A percentile compares a stretch with the other conserved stretches of the same genome.
Conservation (phyloP, 2,888 invertebrate species). For the Stenichneumon culpator region DNA sequence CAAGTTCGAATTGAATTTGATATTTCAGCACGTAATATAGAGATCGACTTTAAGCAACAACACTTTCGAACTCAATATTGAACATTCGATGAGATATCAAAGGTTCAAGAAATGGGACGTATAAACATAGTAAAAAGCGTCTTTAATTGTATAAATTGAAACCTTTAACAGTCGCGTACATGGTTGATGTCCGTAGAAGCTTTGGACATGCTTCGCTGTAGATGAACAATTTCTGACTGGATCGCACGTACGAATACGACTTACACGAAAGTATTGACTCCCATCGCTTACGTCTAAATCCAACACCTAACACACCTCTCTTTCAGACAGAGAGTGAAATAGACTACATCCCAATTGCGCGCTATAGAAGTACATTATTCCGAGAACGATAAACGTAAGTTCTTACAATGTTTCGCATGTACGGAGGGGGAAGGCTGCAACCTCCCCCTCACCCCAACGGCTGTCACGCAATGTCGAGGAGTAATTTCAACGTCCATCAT, state of each 20-base stretch:
- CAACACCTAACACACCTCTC: background rate
- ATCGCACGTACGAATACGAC: background rate
- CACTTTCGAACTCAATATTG: no score
- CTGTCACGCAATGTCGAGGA: background rate
- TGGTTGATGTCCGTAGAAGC: background rate
- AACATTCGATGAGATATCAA: no score
- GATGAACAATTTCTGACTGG: background rate
- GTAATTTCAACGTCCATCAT: background rate
- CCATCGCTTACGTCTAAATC: background rate
- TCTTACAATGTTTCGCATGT: background rate
- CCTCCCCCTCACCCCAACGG: background rate
- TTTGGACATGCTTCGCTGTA: background rate
- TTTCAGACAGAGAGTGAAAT: background rate
- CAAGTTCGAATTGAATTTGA: no score
- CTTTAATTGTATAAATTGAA: no score
- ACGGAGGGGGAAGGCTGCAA: background rate
- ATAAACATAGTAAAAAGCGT: no score
- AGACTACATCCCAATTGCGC: background rate
- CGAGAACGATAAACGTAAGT: background rate
- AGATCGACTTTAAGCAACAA: no score
- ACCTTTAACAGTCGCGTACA: background rate
- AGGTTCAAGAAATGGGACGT: no score
- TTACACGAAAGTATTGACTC: background rate
- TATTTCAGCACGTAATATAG: no score
- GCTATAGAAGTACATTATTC: background rate